Evolutionary conservation across 2,113 vertebrate genomes (phyloP).

Genomic region (Ceyx cyanopectus): DNA sequence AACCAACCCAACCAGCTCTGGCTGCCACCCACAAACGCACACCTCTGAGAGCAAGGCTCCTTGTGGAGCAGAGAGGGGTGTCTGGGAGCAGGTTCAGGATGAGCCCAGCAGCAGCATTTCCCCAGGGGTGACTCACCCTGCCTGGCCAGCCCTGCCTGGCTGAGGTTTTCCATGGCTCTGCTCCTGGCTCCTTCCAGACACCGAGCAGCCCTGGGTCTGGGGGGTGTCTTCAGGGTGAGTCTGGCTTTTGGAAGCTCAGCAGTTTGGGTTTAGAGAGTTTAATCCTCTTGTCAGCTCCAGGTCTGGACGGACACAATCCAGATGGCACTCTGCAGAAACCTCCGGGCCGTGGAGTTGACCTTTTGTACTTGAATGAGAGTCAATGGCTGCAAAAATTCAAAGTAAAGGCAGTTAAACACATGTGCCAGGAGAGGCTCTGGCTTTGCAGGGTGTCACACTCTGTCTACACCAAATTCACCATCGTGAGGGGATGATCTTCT

Average conservation of each 20-base stretch:
- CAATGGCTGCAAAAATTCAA: neutral
- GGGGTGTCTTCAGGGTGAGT: neutral
- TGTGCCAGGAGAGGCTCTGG: neutral
- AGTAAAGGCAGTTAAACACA: neutral
- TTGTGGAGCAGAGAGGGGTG: neutral
- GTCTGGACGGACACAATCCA: neutral
- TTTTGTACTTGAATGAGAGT: neutral
- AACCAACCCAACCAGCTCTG: neutral
- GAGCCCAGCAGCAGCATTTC: constrained; percentile 8
- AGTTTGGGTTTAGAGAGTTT: neutral
- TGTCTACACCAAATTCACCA: neutral
- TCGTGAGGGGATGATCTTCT: accelerated
- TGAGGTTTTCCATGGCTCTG: neutral
- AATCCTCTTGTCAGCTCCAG: neutral
- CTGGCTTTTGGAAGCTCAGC: neutral
- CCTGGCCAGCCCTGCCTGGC: neutral
- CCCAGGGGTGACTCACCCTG: neutral
- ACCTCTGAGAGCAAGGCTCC: neutral
- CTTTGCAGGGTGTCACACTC: too few relatives aligned
- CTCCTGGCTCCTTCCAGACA: neutral
- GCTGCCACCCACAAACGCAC: neutral
- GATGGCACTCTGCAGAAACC: neutral
- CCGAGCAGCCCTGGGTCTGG: neutral
- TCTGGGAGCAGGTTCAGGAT: neutral
- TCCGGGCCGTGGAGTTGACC: neutral